Evolutionary conservation across 2,797 vertebrate species (phyloP), one percentile per base, ranked within the genome.

Genomic region (Tangara arthus): DNA sequence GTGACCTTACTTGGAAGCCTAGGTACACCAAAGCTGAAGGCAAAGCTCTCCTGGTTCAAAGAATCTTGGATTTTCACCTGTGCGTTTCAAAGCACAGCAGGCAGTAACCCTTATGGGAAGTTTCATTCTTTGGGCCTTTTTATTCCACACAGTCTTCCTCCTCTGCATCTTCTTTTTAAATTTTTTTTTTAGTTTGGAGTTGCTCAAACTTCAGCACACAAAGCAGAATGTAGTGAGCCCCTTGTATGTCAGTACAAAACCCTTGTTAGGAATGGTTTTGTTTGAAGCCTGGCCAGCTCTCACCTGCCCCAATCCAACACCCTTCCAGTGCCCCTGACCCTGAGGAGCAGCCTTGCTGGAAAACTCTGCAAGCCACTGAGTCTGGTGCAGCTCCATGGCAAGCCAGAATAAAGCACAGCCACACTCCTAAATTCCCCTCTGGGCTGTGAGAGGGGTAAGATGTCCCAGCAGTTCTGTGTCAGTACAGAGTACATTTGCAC

Each of bases 361-460:
- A 88, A 78, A 46, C 3, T 6, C 39, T 49, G 39, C 53, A 76
- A 41, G 14, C 1, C 0, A 17, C 6, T 0, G 1, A 70, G 15
- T 5, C 60, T 69, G 21, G 11, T 37, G 46, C 0, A 0, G 26
- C 19, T 82, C 82, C 1, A 0, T 35, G 32, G 13, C 63, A 73
- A 78, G n/a, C 21, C 50, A 69, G 61, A 9, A 3, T 28, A n/a
- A 76, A 66, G 22, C 16, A 42, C 20, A 46, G 34, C 59, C 22
- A 37, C 2, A 0, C 2, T 60, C n/a, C 55, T 82, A 8, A 59
- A 61, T 17, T 11, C 30, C n/a, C 9, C 60, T 82, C 49, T 71
- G 53, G 34, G 26, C 44, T 72, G 15, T 30, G 27, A 57, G 41
- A 71, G 9, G 37, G 11, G 13, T 21, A 39, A 81, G 37, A 12